Evolutionary conservation across 2,797 vertebrate species (phyloP), one percentile per base, ranked within the genome.

Genomic region (Falco rusticolus): DNA sequence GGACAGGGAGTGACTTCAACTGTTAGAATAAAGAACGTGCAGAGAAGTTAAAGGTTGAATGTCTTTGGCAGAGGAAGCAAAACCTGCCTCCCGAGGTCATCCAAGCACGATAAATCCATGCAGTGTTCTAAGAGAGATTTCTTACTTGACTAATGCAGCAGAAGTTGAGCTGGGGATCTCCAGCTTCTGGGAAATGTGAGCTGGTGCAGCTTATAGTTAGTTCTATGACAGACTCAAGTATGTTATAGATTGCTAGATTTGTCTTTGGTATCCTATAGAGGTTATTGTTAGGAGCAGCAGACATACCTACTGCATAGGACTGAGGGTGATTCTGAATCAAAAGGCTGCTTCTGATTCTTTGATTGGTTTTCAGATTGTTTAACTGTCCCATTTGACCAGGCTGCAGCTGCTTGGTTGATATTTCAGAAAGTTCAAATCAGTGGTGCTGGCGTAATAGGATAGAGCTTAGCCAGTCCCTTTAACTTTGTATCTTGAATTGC

Each of bases 1-100:
- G 25, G 50, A 56, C 59, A 39, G 54, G 69, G 39, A 77, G n/a
- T 28, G 39, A 63, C 39, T 88, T 90, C 47, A 72, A 22, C 80
- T 82, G 48, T 69, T 93, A 18, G 33, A 43, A 61, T 87, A 93
- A 94, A 94, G 90, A 94, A 74, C 61, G n/a, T 78, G n/a, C 69
- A 78, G 50, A 75, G 75, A 85, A 92, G 69, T 84, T 74, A 76
- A 94, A 93, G 89, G 82, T 91, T 93, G 81, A 26, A 85, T 56
- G 10, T 81, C 53, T 92, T 80, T 57, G 61, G 89, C 93, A 82
- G 70, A 94, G 84, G 91, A 93, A 87, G 76, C 87, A 92, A 88
- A 94, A 87, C 17, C 26, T 86, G 87, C 65, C 54, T 92, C 50
- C 57, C 71, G 76, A 93, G 82, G 82, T 94, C 79, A 72, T 94